These are phyloP conservation scores for Nymphalis urticae DNA, from an alignment of 2,888 invertebrate species.

Conservation along the genomic window DNA sequence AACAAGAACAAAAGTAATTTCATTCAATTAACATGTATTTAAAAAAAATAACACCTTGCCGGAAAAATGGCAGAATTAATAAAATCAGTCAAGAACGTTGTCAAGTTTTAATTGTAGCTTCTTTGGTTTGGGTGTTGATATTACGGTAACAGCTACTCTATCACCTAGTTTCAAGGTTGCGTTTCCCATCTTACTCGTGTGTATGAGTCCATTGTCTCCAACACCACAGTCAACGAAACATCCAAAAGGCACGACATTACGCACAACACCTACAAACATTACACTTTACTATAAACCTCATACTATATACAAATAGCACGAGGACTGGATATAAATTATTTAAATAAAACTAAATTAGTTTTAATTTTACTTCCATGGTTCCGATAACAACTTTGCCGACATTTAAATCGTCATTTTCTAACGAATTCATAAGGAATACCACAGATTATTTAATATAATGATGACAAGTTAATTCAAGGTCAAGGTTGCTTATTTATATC, in stretches of 20 bases:
- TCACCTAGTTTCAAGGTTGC: constrained; percentile 84
- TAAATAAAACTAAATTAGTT: too few relatives aligned
- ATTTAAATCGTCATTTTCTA: too few relatives aligned
- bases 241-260: constrained; percentile 94
- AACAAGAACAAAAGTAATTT: neutral
- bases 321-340: too few relatives aligned
- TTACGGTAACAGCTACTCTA: constrained; percentile 84
- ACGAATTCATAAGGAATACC: too few relatives aligned
- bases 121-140: constrained; percentile 80
- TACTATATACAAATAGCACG: too few relatives aligned
- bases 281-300: neutral
- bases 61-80: constrained; percentile 3
- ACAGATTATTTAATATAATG: too few relatives aligned
- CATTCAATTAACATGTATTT: constrained; percentile 13
- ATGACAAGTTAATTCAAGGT: too few relatives aligned
- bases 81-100: constrained; percentile 60
- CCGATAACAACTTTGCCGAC: too few relatives aligned
- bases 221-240: constrained; percentile 94
- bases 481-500: too few relatives aligned
- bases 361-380: too few relatives aligned
- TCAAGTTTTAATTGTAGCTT: constrained; percentile 81
- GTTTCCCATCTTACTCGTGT: constrained; percentile 81
- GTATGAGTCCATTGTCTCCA: constrained; percentile 86
- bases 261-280: constrained; percentile 85
- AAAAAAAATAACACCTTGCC: neutral